phyloP scores from a whole-genome alignment of 2,797 vertebrate species.

The Apodemus agrarius region DNA sequence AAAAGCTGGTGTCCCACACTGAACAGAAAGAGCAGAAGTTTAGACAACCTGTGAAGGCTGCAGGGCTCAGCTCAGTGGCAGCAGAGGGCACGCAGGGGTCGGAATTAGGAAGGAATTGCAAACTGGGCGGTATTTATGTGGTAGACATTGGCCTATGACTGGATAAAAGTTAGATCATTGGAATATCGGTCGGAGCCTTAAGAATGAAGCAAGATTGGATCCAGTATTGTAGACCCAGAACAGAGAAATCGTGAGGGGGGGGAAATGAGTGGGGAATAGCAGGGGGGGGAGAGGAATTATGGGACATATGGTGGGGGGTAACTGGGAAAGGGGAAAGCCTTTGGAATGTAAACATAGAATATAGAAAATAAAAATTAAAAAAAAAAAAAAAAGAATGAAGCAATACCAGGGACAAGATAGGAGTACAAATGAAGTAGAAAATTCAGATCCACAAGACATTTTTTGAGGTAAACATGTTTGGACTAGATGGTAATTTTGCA shows the following conservation, averaged over 20 bases:
- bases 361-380: no score
- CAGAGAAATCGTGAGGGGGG: no score
- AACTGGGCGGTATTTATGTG: not conserved
- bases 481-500: not conserved
- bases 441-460: not conserved
- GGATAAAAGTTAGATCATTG: slow-evolving; percentile 1
- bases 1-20: not conserved
- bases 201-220: not conserved
- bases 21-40: not conserved
- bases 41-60: not conserved
- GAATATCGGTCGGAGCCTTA: not conserved
- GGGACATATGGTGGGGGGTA: no score
- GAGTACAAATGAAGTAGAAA: not conserved
- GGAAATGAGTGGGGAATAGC: no score
- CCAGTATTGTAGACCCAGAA: no score
- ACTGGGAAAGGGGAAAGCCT: no score
- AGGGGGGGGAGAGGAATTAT: no score
- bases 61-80: not conserved
- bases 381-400: no score
- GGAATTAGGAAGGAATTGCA: not conserved
- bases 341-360: no score
- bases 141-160: not conserved
- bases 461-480: not conserved
- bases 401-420: not conserved
- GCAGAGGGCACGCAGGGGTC: not conserved